Evolutionary conservation across 2,113 vertebrate species (phyloP).

Genomic region (Ptyas mucosa): DNA sequence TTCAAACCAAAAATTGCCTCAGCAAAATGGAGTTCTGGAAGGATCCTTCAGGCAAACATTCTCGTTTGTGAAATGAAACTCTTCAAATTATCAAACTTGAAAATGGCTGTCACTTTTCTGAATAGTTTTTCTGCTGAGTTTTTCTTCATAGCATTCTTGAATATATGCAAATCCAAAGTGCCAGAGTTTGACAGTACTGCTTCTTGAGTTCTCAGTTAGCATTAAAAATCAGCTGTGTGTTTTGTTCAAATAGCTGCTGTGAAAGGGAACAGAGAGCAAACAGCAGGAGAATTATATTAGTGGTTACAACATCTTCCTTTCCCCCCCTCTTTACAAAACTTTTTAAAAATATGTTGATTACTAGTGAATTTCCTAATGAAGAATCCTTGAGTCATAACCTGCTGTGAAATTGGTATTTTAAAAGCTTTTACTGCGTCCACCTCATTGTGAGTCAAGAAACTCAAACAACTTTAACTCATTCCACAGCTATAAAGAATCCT

Average conservation of each 20-base stretch:
- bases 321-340: background rate
- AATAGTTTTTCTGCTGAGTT: background rate
- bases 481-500: conserved; percentile 17
- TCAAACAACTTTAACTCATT: background rate
- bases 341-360: conserved; percentile 32
- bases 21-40: background rate
- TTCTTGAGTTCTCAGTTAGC: conserved; percentile 19
- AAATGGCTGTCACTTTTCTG: background rate
- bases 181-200: background rate
- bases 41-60: background rate
- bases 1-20: too few relatives aligned
- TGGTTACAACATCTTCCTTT: background rate
- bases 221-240: background rate
- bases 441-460: conserved; percentile 24
- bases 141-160: background rate
- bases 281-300: background rate
- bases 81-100: background rate
- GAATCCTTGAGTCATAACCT: conserved; percentile 27
- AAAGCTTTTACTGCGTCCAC: background rate
- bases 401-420: conserved; percentile 6
- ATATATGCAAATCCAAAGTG: background rate
- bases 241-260: background rate
- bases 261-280: background rate
- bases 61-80: background rate
- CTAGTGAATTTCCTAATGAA: conserved; percentile 25